phyloP scores from a whole-genome alignment of 2,797 vertebrate genomes.

The Heliangelus exortis region DNA sequence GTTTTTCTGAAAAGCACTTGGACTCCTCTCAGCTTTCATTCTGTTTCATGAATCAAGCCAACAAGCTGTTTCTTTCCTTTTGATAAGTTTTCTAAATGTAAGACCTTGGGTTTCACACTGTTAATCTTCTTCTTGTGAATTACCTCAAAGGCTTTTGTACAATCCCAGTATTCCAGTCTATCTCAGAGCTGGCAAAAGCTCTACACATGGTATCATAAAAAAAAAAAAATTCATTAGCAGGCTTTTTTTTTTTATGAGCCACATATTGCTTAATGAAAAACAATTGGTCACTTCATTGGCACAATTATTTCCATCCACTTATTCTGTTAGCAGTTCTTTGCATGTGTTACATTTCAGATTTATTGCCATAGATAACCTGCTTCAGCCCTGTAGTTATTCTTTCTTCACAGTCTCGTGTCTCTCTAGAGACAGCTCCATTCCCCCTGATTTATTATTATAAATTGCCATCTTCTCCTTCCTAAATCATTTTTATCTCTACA shows the following conservation, averaged over 20 bases:
- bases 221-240: not conserved
- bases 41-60: not conserved
- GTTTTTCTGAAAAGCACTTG: not conserved
- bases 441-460: slow-evolving; percentile 25
- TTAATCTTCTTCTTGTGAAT: not conserved
- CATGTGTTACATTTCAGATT: slow-evolving; percentile 17
- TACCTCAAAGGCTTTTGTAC: not conserved
- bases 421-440: not conserved
- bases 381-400: slow-evolving; percentile 1
- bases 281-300: not conserved
- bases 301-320: not conserved
- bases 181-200: not conserved
- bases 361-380: not conserved
- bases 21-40: not conserved
- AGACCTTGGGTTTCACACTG: not conserved
- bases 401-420: not conserved
- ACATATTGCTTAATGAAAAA: slow-evolving; percentile 2
- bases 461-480: not conserved
- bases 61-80: not conserved
- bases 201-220: not conserved
- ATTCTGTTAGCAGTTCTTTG: not conserved
- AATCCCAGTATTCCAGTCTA: not conserved
- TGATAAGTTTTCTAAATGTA: not conserved
- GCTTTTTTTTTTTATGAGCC: not conserved
- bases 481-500: not conserved